Evolutionary conservation across 2,888 invertebrate genomes (phyloP), one percentile per base, ranked within the genome.

Genomic region (Caenorhabditis panamensis): DNA sequence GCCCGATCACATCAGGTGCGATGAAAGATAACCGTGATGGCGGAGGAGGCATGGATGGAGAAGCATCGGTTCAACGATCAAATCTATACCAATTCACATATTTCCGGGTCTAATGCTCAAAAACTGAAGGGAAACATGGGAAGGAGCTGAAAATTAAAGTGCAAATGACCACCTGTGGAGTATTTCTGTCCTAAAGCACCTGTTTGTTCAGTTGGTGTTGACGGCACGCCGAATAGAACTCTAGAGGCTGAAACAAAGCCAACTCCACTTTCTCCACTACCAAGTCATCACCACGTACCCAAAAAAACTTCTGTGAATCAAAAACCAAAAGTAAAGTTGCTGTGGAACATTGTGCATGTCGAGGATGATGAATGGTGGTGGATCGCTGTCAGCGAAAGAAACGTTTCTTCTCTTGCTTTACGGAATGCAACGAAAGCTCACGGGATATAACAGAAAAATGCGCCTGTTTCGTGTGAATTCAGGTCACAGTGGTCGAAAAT

Each of bases 1-100:
- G 49, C 20, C 31, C 62, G 68, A 76, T 61, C 68, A 63, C 67
- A 76, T 76, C 76, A 76, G 76, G 68, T 76, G 76, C 68, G 76
- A 68, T 67, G 66, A 75, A 66, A 61, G 66, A 75, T 75, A 66
- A 75, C 59, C 66, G 54, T 62, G 62, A 62, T 56, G 62, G 61
- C 51, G 62, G 67, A 75, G 67, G 36, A 73, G 56, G 36, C 72
- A 72, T 72, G 72, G 47, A 72, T 31, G 31, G 31, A 54, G n/a
- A 56, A 72, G 22, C 49, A 72, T 22, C 53, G 66, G 75, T 66
- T 75, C 66, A 66, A 66, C 66, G 66, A 75, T 75, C 75, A 75
- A 41, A 66, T 66, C 37, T 66, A 59, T 66, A 61, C 31, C 64
- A 51, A 44, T 49, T 47, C 54, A 31, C 58, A 63, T 47, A 47